Percentiles rank a stretch among this genome's conserved stretches.
These are phyloP conservation scores for Baronia brevicornis DNA, from an alignment of 2,888 invertebrate genomes.

Conservation along the genomic window DNA sequence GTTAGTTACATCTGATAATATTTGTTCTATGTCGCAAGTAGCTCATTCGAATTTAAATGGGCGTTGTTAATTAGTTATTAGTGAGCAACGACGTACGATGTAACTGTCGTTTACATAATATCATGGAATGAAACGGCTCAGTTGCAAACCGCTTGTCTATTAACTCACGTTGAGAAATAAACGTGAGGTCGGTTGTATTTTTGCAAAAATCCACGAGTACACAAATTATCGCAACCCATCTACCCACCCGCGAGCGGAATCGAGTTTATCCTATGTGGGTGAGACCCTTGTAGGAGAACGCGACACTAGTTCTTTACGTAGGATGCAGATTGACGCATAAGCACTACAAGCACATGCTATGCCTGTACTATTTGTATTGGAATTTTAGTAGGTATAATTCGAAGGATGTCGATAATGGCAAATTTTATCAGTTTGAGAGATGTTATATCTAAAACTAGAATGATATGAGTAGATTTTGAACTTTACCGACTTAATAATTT, in stretches of 20 bases:
- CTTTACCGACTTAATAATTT: too few relatives aligned
- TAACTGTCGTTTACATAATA: conserved; percentile 15
- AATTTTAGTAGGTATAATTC: background rate
- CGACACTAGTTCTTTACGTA: conserved; percentile 20
- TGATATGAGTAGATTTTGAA: too few relatives aligned
- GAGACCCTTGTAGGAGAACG: conserved; percentile 27
- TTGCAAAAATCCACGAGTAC: conserved; percentile 22
- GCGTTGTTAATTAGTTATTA: conserved; percentile 9
- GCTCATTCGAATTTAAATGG: background rate
- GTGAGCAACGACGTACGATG: conserved; percentile 6
- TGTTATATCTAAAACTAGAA: too few relatives aligned
- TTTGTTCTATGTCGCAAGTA: conserved; percentile 4
- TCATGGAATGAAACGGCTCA: conserved; percentile 9
- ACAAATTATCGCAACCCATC: conserved; percentile 28
- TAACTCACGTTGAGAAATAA: conserved; percentile 21
- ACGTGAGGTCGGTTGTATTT: conserved; percentile 19
- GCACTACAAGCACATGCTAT: too few relatives aligned
- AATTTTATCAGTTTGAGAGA: too few relatives aligned
- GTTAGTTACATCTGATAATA: background rate
- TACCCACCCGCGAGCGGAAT: conserved; percentile 15
- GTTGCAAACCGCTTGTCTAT: conserved; percentile 11
- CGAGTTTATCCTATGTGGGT: conserved; percentile 29
- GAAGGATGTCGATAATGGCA: too few relatives aligned
- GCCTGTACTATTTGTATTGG: background rate
- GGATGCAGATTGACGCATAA: conserved; percentile 16